Percentiles rank a stretch among this genome's conserved stretches.
Conservation (phyloP, 2,888 invertebrate genomes). For the Dioctria rufipes region DNA sequence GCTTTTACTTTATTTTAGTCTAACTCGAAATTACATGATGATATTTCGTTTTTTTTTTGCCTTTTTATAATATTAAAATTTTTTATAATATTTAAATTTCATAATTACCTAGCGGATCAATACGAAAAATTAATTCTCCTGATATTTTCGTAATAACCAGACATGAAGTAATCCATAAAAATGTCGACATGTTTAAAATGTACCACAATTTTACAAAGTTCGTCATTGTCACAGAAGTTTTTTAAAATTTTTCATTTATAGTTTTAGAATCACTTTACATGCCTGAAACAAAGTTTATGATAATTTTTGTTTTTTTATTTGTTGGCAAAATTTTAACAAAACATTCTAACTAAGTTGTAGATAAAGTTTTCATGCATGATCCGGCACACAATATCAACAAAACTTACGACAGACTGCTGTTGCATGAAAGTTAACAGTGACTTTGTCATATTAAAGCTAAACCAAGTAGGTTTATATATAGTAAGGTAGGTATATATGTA, state of each 20-base stretch:
- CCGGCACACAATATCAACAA: neutral
- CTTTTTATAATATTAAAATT: too few relatives aligned
- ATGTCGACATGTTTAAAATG: neutral
- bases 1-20: neutral
- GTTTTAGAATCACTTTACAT: neutral
- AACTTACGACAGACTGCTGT: slow-evolving; percentile 1
- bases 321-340: slow-evolving; percentile 1
- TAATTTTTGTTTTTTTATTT: too few relatives aligned
- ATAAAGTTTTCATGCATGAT: slow-evolving; percentile 10
- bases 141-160: neutral
- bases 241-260: neutral
- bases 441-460: too few relatives aligned
- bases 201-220: neutral
- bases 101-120: slow-evolving; percentile 69
- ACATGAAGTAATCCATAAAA: slow-evolving; percentile 30
- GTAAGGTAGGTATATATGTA: too few relatives aligned
- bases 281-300: too few relatives aligned
- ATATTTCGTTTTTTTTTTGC: too few relatives aligned
- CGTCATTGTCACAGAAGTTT: slow-evolving; percentile 1
- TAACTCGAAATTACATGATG: too few relatives aligned
- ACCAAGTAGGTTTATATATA: too few relatives aligned
- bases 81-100: too few relatives aligned
- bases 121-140: slow-evolving; percentile 69
- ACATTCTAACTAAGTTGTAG: neutral
- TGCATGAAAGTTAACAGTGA: neutral